Evolutionary conservation across 2,797 vertebrate species (phyloP), one percentile per base, ranked within the genome.

Genomic region (Dermochelys coriacea): DNA sequence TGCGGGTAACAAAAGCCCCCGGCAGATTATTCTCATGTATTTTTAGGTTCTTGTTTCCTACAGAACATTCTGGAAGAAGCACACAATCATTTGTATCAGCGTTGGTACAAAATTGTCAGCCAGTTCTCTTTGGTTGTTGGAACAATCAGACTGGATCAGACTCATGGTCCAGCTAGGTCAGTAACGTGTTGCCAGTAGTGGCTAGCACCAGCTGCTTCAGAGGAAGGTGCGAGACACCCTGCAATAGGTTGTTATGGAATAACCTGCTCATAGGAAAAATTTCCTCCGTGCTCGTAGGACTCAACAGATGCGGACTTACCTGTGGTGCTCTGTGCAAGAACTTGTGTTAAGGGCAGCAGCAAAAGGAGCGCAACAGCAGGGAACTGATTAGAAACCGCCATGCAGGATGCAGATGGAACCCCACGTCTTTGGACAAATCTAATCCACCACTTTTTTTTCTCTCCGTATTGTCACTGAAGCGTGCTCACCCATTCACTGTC

Each of bases 11-110:
- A 54, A 89, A 12, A 0, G 89, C 18, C 52, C 90, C 87, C 29
- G n/a, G 34, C 16, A 1, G 4, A 4, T 94, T 81, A 12, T 98
- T 97, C 84, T 98, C 97, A 41, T 83, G 3, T 79, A 97, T 10
- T 0, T 4, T 75, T 1, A 91, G 88, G 0, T 0, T 31, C 3
- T 0, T n/a, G 3, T 96, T 12, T 5, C 0, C 0, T 8, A 94
- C 89, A 10, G 89, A 96, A 91, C 97, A 98, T 2, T 77, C 97
- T 98, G 88, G 49, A 37, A 85, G 93, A 77, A 59, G 6, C 25
- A 88, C 15, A 89, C 16, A 78, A 59, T 64, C 1, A 7, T 61
- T 50, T 82, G 25, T 55, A 25, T 61, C 15, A 15, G 23, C 6
- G 31, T 61, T 86, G 78, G n/a, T 11, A 52, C 5, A 51, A 50